Conservation (phyloP, 2,113 vertebrate genomes). For the Odontophorus gujanensis region DNA sequence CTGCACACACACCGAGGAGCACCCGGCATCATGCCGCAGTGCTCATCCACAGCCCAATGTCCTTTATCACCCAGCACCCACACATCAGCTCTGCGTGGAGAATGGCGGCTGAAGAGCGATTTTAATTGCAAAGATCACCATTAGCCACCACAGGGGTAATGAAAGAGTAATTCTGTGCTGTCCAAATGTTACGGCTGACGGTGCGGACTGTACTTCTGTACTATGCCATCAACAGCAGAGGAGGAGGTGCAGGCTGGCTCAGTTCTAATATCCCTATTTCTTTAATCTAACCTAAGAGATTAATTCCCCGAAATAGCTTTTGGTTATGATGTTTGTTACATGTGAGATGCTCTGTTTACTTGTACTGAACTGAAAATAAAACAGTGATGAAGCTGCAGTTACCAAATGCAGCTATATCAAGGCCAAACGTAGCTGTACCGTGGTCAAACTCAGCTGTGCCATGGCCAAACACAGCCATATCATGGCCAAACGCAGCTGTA, state of each 20-base stretch:
- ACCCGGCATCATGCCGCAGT: too few species aligned
- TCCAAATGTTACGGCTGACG: slow-evolving; percentile 19
- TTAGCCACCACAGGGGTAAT: slow-evolving; percentile 45
- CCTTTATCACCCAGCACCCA: background rate
- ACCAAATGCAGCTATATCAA: background rate
- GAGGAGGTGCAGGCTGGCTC: slow-evolving; percentile 19
- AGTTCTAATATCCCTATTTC: slow-evolving; percentile 48
- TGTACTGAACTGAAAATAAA: background rate
- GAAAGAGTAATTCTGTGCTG: slow-evolving; percentile 61
- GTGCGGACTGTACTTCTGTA: background rate
- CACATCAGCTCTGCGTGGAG: slow-evolving; percentile 30
- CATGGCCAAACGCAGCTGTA: too few species aligned
- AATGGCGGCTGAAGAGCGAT: slow-evolving; percentile 36
- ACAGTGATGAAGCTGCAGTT: background rate
- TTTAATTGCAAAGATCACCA: slow-evolving; percentile 65
- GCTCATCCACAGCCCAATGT: background rate
- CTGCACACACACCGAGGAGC: too few species aligned
- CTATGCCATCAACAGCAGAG: slow-evolving; percentile 35
- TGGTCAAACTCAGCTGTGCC: background rate
- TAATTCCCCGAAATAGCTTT: background rate
- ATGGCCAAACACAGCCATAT: too few species aligned
- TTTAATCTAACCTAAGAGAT: slow-evolving; percentile 31
- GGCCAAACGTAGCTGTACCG: background rate
- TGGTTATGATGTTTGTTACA: background rate
- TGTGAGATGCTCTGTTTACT: background rate